Evolutionary conservation across 2,113 vertebrate species (phyloP).

Genomic region (Puntigrus tetrazona): DNA sequence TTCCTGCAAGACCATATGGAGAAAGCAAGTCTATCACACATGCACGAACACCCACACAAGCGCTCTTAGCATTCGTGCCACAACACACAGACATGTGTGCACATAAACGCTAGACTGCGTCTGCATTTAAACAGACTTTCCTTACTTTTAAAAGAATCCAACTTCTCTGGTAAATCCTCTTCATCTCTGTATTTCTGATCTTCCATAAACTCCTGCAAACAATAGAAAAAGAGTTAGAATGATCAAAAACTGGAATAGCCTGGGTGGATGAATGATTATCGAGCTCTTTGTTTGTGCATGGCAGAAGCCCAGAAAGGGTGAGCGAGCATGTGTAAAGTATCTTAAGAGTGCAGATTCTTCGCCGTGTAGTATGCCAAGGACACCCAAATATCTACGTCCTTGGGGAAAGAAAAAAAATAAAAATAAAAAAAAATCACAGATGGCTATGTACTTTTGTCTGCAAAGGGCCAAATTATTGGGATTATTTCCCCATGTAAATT

Average conservation of each 20-base stretch:
- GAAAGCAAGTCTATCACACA: conserved; percentile 17
- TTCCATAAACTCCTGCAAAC: conserved; percentile 86
- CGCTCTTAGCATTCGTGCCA: background rate
- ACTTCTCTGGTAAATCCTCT: conserved; percentile 87
- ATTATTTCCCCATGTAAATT: too few relatives aligned
- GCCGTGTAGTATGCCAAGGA: background rate
- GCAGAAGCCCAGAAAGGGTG: background rate
- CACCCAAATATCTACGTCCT: background rate
- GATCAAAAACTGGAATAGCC: background rate
- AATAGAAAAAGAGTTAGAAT: background rate
- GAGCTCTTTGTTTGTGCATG: background rate
- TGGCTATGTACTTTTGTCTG: background rate
- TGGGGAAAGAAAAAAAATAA: too few relatives aligned
- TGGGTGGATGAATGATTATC: background rate
- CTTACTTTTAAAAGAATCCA: conserved; percentile 93
- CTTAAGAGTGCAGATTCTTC: background rate
- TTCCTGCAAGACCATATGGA: conserved; percentile 28
- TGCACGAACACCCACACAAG: conserved; percentile 26
- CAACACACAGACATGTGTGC: background rate
- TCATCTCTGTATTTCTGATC: conserved; percentile 95
- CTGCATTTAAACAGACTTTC: background rate
- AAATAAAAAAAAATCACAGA: background rate
- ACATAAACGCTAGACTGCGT: background rate
- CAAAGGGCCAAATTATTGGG: background rate
- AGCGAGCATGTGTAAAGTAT: conserved; percentile 2